Base-by-base conservation (phyloP, 2,113 vertebrate species). In the Prunella fulvescens region DNA sequence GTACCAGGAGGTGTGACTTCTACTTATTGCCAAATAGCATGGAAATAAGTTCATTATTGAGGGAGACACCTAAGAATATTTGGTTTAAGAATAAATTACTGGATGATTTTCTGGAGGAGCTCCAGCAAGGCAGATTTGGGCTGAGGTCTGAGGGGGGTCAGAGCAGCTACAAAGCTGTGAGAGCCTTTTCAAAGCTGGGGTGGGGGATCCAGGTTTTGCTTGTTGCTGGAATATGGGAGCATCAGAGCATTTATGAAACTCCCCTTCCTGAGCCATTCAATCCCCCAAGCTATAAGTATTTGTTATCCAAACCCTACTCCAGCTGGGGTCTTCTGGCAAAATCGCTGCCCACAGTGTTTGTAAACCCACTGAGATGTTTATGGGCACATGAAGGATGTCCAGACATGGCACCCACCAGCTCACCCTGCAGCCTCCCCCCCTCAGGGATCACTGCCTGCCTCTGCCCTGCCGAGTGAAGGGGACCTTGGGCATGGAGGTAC, bases 21-120 rank as follows among this genome's bases (percentile, higher is more conserved):
- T 24, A 12, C 54, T 71, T 90, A 90, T 91, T 91, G 66, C 92
- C 85, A 90, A 92, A 78, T 11, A 56, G 14, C 37, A 37, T n/a
- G 67, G 48, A 54, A 92, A 92, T 88, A 92, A 93, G 94, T 84
- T 81, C n/a, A 19, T 45, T 67, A 25, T 92, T 77, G 66, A 79
- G 39, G 31, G n/a, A 93, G 22, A 61, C 19, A 86, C 14, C 44
- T 62, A 50, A 40, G 79, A 91, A 65, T 88, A 79, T 26, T 81
- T 7, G 17, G 4, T 81, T 90, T 73, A 76, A 91, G 74, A 74
- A 92, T 86, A 88, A 91, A 95, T 94, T 79, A 40, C 9, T 28
- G 56, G 31, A 39, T 87, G 53, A 56, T 81, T 93, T 13, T 33
- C 26, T 42, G 72, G 56, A 37, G 42, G 22, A 71, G 35, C 0